Conservation (phyloP, 1,140 invertebrate species). For the Chrysomallon squamiferum region DNA sequence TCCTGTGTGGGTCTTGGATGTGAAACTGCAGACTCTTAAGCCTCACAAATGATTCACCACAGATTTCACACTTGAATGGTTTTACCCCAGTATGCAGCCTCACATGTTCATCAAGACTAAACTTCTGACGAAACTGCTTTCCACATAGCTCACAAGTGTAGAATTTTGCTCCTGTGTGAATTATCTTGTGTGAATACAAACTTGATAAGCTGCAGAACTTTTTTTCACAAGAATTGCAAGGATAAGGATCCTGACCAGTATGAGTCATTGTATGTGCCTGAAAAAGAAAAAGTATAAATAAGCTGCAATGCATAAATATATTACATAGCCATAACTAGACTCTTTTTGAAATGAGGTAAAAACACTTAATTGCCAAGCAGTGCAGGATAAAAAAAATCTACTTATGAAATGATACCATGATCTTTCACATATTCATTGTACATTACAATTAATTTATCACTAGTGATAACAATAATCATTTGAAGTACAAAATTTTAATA, state of each 20-base stretch:
- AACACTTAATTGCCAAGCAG: too few relatives aligned
- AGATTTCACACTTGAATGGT: constrained; percentile 5
- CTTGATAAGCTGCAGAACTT: background rate
- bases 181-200: background rate
- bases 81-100: background rate
- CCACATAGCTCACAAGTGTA: background rate
- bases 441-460: too few relatives aligned
- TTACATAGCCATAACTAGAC: too few relatives aligned
- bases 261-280: too few relatives aligned
- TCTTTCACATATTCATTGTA: too few relatives aligned
- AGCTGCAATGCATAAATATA: too few relatives aligned
- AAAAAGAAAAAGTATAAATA: too few relatives aligned
- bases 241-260: background rate
- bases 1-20: background rate
- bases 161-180: background rate
- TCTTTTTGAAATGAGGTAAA: too few relatives aligned
- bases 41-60: background rate
- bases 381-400: too few relatives aligned
- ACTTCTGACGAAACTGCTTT: background rate
- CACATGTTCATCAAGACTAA: background rate
- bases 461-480: too few relatives aligned
- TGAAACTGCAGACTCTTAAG: background rate
- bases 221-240: background rate
- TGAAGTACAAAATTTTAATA: too few relatives aligned
- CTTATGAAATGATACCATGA: too few relatives aligned